Evolutionary conservation across 2,113 vertebrate genomes (phyloP).

Genomic region (Phaetusa simplex): DNA sequence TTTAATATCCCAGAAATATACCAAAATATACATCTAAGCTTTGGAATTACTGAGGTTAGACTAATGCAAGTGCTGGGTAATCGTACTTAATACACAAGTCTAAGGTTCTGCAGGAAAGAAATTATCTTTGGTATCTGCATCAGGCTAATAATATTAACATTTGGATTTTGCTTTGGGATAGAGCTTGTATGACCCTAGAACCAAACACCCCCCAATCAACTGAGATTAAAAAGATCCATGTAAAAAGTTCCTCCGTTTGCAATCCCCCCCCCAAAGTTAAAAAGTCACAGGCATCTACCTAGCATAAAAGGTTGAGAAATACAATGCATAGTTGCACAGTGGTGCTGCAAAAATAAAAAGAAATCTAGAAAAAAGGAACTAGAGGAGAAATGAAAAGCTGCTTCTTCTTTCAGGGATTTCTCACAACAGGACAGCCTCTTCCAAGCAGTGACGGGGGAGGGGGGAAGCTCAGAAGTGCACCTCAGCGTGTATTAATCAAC

Average conservation of each 20-base stretch:
- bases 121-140: constrained; percentile 99
- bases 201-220: constrained; percentile 83
- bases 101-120: constrained; percentile 91
- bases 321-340: constrained; percentile 98
- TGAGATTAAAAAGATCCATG: constrained; percentile 86
- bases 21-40: constrained; percentile 99
- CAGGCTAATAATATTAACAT: constrained; percentile 98
- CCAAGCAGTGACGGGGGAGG: constrained; percentile 80
- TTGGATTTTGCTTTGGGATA: constrained; percentile 99
- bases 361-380: constrained; percentile 59
- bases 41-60: constrained; percentile 99
- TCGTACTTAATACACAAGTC: constrained; percentile 97
- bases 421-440: constrained; percentile 79
- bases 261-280: constrained; percentile 77
- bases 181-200: constrained; percentile 94
- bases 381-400: constrained; percentile 66
- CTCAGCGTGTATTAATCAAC: constrained; percentile 86
- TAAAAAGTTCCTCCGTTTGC: constrained; percentile 90
- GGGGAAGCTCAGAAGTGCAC: constrained; percentile 82
- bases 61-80: constrained; percentile 98
- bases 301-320: constrained; percentile 86
- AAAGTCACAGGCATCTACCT: constrained; percentile 87
- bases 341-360: constrained; percentile 78
- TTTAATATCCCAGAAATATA: constrained; percentile 99
- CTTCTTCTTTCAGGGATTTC: constrained; percentile 63